Base-by-base conservation (phyloP, 2,888 invertebrate species). In the Silvanus unidentatus region DNA sequence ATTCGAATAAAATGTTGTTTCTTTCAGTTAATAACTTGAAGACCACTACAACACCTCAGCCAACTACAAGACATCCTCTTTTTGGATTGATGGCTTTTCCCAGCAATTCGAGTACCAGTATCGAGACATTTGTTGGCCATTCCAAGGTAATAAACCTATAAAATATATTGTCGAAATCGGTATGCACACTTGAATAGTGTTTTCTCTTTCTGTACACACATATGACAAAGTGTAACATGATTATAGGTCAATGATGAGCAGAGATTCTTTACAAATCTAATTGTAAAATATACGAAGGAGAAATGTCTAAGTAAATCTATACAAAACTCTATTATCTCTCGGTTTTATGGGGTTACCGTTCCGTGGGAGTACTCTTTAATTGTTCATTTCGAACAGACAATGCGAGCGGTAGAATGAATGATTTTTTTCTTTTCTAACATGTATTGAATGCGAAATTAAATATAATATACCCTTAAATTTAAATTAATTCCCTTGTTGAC, bases 91-190 rank as follows among this genome's bases (percentile, higher is more conserved):
- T 75, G 72, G 76, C 75, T 43, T 62, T 76, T 16, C 71, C 76
- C 34, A 74, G 76, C 10, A 74, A 77, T 45, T 73, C 72, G 52
- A 75, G 70, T 54, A 66, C 75, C 35, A 76, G 77, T 1, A 75
- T 78, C 43, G 73, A 77, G 60, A 78, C 77, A 6, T 75, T 77
- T 54, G 69, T 77, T 48, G 82, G 81, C 47, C 80, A 81, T 65
- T 82, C 82, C n/a, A 81, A 78, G 76, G 82, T 82, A 55, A 50
- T 45, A 32, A 10, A n/a, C n/a, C n/a, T n/a, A n/a, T n/a, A n/a
- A n/a, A n/a, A n/a, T n/a, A n/a, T n/a, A n/a, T n/a, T n/a, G n/a
- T n/a, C n/a, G n/a, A n/a, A n/a, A n/a, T 9, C 28, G 28, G 28
- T 9, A 9, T 28, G 8, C 10, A 8, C 10, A 28, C 28, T 28